These are phyloP conservation scores for Platypus cylindrus DNA, from an alignment of 2,888 invertebrate species.

Conservation along the genomic window DNA sequence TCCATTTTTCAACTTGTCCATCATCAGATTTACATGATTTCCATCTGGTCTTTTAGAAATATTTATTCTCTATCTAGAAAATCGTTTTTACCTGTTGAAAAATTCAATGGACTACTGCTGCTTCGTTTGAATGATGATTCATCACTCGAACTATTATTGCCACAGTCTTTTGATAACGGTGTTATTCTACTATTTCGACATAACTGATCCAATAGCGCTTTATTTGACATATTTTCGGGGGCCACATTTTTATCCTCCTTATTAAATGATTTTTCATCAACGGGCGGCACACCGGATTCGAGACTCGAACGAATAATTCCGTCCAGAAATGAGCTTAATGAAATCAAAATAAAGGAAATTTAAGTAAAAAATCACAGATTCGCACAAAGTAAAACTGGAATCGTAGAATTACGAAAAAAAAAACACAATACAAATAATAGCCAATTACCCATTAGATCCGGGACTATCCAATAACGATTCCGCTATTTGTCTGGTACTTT, in stretches of 20 bases:
- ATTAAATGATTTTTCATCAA: conserved; percentile 39
- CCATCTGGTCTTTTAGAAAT: no score
- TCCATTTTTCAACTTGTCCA: no score
- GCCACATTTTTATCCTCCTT: conserved; percentile 39
- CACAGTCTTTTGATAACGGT: conserved; percentile 35
- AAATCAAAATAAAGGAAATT: no score
- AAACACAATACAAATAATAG: conserved; percentile 23
- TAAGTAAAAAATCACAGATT: no score
- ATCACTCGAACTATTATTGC: conserved; percentile 37
- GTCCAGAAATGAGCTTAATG: conserved; percentile 54
- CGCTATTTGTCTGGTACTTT: conserved; percentile 44
- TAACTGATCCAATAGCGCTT: conserved; percentile 52
- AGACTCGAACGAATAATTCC: conserved; percentile 68
- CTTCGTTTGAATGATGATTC: conserved; percentile 36
- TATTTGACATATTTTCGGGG: conserved; percentile 44
- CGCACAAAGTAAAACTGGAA: no score
- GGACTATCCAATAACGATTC: conserved; percentile 53
- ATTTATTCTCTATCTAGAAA: no score
- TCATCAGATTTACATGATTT: no score
- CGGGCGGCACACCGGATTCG: conserved; percentile 49
- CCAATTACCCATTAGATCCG: conserved; percentile 46
- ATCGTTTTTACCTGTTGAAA: conserved; percentile 22
- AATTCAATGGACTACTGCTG: conserved; percentile 30
- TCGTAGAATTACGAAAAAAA: not conserved
- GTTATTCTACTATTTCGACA: conserved; percentile 48